Conservation (phyloP, 2,113 vertebrate genomes). For the Heterochromis multidens region DNA sequence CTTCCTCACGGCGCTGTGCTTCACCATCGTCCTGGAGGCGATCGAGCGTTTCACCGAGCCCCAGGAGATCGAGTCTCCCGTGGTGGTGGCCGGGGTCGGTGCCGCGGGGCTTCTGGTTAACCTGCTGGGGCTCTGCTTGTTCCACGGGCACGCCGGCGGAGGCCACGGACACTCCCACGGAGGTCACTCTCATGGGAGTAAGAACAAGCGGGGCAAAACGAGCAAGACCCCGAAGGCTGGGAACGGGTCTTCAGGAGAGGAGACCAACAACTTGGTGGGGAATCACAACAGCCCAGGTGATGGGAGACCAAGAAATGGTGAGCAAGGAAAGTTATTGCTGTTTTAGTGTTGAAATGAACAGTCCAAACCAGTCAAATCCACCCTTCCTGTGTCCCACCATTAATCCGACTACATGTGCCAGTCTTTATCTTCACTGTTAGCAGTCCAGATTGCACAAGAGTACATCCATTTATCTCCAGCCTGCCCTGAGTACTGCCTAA, state of each 20-base stretch:
- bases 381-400: not conserved
- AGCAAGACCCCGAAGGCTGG: slow-evolving; percentile 58
- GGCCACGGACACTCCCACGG: slow-evolving; percentile 86
- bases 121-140: slow-evolving; percentile 91
- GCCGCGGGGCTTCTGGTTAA: slow-evolving; percentile 91
- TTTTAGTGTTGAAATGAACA: not conserved
- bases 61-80: slow-evolving; percentile 87
- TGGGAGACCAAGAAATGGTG: slow-evolving; percentile 55
- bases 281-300: slow-evolving; percentile 84
- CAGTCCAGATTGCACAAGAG: slow-evolving; percentile 27
- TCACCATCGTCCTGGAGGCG: slow-evolving; percentile 95
- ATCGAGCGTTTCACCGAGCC: slow-evolving; percentile 93
- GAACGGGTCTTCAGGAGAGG: slow-evolving; percentile 76
- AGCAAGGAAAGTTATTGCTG: not conserved
- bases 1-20: slow-evolving; percentile 96
- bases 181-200: slow-evolving; percentile 71
- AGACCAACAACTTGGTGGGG: slow-evolving; percentile 91
- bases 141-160: slow-evolving; percentile 86
- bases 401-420: not conserved
- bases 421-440: slow-evolving; percentile 6
- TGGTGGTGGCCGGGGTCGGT: slow-evolving; percentile 84
- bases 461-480: not conserved
- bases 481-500: not conserved
- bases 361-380: not conserved
- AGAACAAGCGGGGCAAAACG: slow-evolving; percentile 58